phyloP scores from a whole-genome alignment of 2,888 invertebrate species.

The Drosophila mercatorum region DNA sequence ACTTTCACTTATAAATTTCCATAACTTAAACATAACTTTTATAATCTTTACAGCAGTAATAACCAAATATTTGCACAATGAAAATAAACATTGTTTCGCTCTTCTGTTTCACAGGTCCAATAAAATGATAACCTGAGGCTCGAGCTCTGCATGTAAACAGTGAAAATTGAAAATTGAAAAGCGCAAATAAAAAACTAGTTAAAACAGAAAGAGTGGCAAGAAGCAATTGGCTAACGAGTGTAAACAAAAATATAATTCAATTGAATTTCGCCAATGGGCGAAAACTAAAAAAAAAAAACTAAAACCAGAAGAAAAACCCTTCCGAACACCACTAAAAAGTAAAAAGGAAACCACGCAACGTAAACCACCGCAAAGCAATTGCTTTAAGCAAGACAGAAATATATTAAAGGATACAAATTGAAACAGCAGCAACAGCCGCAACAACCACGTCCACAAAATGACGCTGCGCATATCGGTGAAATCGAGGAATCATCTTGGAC shows the following conservation, averaged over 20 bases:
- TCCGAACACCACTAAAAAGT: conserved; percentile 20
- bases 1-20: background rate
- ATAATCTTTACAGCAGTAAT: background rate
- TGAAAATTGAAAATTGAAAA: conserved; percentile 14
- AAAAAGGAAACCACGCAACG: conserved; percentile 46
- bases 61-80: conserved; percentile 4
- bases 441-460: conserved; percentile 71
- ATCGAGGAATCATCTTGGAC: conserved; percentile 84
- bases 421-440: conserved; percentile 16
- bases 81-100: conserved; percentile 1
- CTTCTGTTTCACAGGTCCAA: conserved; percentile 47
- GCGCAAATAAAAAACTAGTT: conserved; percentile 15
- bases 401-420: conserved; percentile 11
- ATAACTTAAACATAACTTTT: background rate
- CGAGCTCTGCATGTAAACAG: conserved; percentile 11
- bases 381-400: conserved; percentile 49
- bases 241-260: conserved; percentile 56
- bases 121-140: conserved; percentile 58
- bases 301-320: conserved; percentile 23
- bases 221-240: conserved; percentile 45
- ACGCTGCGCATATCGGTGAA: conserved; percentile 83
- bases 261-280: conserved; percentile 37
- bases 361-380: conserved; percentile 72
- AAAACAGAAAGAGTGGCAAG: conserved; percentile 7
- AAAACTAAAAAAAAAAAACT: conserved; percentile 14